Conservation (phyloP, 2,797 vertebrate genomes). For the Onychomys torridus region DNA sequence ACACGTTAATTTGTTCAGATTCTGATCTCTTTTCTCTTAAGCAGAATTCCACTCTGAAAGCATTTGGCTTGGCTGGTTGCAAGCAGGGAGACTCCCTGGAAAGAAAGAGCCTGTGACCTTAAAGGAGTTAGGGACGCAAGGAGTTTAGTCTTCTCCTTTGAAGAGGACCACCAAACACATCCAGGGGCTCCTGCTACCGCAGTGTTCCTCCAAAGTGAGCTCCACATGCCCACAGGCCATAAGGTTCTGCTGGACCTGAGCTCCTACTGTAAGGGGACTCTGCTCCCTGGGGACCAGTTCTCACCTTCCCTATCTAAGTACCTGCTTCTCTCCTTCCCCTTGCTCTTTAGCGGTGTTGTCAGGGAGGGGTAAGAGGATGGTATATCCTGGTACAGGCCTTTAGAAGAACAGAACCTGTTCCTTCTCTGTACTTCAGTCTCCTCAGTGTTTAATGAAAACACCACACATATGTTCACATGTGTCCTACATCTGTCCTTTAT, state of each 20-base stretch:
- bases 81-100: not conserved
- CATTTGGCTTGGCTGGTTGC: slow-evolving; percentile 2
- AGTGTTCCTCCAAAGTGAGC: no score
- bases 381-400: not conserved
- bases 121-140: not conserved
- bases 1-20: slow-evolving; percentile 77
- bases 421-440: fast-evolving
- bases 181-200: not conserved
- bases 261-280: not conserved
- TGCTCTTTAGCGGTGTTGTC: no score
- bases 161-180: not conserved
- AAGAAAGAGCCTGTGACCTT: not conserved
- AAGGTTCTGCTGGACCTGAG: not conserved
- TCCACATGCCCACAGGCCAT: not conserved
- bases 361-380: not conserved
- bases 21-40: slow-evolving; percentile 72
- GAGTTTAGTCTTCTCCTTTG: not conserved
- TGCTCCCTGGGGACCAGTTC: not conserved
- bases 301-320: not conserved
- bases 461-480: fast-evolving
- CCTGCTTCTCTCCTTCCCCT: not conserved
- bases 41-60: slow-evolving; percentile 48
- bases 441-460: fast-evolving
- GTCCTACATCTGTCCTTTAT: not conserved
- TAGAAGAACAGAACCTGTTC: not conserved